Percentiles rank a stretch among this genome's conserved stretches.
Evolutionary conservation across 2,888 invertebrate genomes (phyloP).

Genomic region (Leptopilina myrica): DNA sequence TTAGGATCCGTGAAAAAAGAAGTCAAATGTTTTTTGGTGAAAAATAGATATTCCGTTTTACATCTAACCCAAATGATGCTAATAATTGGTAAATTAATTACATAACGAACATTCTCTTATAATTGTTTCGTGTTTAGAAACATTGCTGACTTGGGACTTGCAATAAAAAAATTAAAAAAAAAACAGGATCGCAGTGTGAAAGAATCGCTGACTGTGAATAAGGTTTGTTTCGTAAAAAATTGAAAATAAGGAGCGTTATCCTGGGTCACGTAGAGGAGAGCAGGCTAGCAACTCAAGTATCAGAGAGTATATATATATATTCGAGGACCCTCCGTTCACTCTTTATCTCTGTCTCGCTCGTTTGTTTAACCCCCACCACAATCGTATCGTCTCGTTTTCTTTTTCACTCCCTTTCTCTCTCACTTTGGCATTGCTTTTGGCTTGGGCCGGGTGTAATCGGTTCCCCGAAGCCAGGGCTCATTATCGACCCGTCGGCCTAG

Average conservation of each 20-base stretch:
- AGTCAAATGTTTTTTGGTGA: too few relatives aligned
- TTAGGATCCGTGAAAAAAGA: too few relatives aligned
- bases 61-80: too few relatives aligned
- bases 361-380: constrained; percentile 2
- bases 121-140: too few relatives aligned
- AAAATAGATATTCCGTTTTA: too few relatives aligned
- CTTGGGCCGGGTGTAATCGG: constrained; percentile 76
- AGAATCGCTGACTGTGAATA: neutral
- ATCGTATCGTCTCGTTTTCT: constrained; percentile 43
- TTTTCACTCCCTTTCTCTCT: neutral
- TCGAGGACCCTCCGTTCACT: constrained; percentile 37
- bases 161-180: too few relatives aligned
- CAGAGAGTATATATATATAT: neutral
- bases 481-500: constrained; percentile 77
- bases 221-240: constrained; percentile 18
- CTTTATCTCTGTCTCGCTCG: constrained; percentile 42
- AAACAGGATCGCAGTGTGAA: too few relatives aligned
- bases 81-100: too few relatives aligned
- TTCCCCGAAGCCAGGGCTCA: constrained; percentile 77
- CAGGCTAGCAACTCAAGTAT: constrained; percentile 31
- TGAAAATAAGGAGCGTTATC: constrained; percentile 30
- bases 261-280: constrained; percentile 36
- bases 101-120: too few relatives aligned
- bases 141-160: too few relatives aligned
- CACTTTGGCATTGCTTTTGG: constrained; percentile 70